Evolutionary conservation across 2,797 vertebrate genomes (phyloP), one percentile per base, ranked within the genome.

Genomic region (Champsocephalus esox): DNA sequence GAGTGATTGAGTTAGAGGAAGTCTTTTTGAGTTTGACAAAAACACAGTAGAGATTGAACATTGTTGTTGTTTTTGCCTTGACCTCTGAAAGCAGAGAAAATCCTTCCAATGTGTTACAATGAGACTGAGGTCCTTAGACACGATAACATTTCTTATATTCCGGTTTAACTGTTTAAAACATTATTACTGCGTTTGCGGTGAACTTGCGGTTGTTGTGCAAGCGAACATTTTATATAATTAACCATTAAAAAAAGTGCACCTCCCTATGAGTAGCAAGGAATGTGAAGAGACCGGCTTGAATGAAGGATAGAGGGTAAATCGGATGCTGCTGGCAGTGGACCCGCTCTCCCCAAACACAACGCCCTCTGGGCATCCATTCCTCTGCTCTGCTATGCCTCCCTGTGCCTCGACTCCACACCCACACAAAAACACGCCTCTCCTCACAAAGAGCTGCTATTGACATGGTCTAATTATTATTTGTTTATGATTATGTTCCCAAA

Each of bases 1-100:
- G 74, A 56, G 69, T 67, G 85, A 85, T 76, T 52, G 77, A 86
- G 77, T 77, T 50, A 50, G 64, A 82, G 50, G 48, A 84, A 75
- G 73, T 57, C 4, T 70, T 84, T 81, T 87, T 83, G 65, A 84
- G 63, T 83, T 81, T 46, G 44, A 73, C 55, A 66, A 83, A 80
- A 80, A 61, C 21, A 45, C 60, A 75, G 72, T 73, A 66, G 43
- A 83, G 73, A 79, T 85, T 80, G 9, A 83, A 81, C 21, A 12
- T 85, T 72, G 51, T 80, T 86, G 34, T 38, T 5, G 28, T 38
- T 38, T 79, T 92, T 89, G 84, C 83, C 80, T 92, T 89, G 84
- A 82, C 70, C 70, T 86, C 83, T 87, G 61, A 84, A 77, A 68
- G 45, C 55, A 43, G 56, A 85, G 61, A 74, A 56, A 80, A 72